These are phyloP conservation scores for Enteromius radiatus DNA, from an alignment of 2,797 vertebrate genomes.

Conservation along the genomic window DNA sequence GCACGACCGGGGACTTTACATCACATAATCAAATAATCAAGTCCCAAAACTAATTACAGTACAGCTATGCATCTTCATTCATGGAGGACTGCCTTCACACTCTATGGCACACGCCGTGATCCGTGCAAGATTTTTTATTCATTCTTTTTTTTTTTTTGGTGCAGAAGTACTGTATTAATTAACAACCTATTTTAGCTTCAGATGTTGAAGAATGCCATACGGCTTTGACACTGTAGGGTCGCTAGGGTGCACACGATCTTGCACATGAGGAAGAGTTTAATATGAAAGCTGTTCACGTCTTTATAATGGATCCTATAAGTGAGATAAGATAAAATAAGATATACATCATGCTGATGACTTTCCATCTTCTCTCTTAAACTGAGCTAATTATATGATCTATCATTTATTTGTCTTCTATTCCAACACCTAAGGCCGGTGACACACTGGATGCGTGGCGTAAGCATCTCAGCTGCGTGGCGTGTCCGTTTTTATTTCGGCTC, in stretches of 20 bases:
- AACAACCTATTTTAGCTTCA: conserved; percentile 45
- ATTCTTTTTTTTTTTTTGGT: conserved; percentile 17
- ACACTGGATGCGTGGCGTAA: too few relatives aligned
- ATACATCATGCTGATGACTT: not conserved
- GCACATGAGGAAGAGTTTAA: not conserved
- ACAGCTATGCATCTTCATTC: conserved; percentile 46
- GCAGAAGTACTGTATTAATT: conserved; percentile 54
- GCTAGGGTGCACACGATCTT: not conserved
- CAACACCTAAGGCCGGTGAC: too few relatives aligned
- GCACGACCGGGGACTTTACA: conserved; percentile 36
- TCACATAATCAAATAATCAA: conserved; percentile 51
- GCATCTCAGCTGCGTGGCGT: too few relatives aligned
- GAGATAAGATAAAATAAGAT: not conserved
- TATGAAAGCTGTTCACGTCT: not conserved
- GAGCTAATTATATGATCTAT: not conserved
- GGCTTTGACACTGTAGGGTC: not conserved
- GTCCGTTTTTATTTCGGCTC: too few relatives aligned
- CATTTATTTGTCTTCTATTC: not conserved
- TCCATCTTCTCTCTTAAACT: not conserved
- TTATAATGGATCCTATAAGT: conserved; percentile 2
- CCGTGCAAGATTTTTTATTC: conserved; percentile 15
- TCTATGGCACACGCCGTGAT: conserved; percentile 37
- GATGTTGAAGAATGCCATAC: conserved; percentile 34
- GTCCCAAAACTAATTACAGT: conserved; percentile 47
- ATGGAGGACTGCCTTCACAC: conserved; percentile 43